These are phyloP conservation scores for Chalcosyrphus nemorum DNA, from an alignment of 2,888 invertebrate genomes.

Conservation along the genomic window DNA sequence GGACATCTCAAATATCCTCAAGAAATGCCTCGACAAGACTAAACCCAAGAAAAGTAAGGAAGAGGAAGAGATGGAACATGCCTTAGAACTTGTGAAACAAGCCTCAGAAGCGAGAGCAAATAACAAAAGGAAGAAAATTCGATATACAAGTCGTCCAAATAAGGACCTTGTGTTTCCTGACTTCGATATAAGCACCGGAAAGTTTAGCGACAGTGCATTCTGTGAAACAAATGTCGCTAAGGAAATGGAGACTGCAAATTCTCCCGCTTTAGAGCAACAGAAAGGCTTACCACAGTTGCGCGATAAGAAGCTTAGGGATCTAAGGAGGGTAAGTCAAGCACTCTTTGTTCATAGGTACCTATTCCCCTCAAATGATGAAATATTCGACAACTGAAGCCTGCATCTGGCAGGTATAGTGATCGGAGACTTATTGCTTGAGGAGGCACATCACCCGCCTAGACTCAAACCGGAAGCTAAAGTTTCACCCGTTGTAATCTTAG, in stretches of 20 bases:
- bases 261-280: constrained; percentile 84
- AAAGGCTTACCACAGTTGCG: constrained; percentile 75
- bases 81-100: constrained; percentile 74
- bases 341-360: too few relatives aligned
- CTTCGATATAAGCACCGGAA: constrained; percentile 74
- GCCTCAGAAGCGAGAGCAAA: constrained; percentile 73
- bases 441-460: constrained; percentile 74
- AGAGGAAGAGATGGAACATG: constrained; percentile 73
- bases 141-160: constrained; percentile 26
- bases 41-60: constrained; percentile 57
- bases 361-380: constrained; percentile 80
- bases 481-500: constrained; percentile 82
- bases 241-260: constrained; percentile 74
- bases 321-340: constrained; percentile 79
- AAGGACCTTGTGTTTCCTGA: constrained; percentile 74
- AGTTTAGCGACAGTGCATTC: constrained; percentile 64
- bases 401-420: constrained; percentile 74
- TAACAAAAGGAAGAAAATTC: constrained; percentile 33
- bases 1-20: constrained; percentile 75
- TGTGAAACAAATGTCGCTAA: constrained; percentile 74
- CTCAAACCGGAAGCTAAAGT: constrained; percentile 75
- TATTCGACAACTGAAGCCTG: constrained; percentile 81
- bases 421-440: constrained; percentile 75
- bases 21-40: constrained; percentile 60
- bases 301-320: constrained; percentile 83